Evolutionary conservation across 2,797 vertebrate genomes (phyloP).

Genomic region (Capromys pilorides): DNA sequence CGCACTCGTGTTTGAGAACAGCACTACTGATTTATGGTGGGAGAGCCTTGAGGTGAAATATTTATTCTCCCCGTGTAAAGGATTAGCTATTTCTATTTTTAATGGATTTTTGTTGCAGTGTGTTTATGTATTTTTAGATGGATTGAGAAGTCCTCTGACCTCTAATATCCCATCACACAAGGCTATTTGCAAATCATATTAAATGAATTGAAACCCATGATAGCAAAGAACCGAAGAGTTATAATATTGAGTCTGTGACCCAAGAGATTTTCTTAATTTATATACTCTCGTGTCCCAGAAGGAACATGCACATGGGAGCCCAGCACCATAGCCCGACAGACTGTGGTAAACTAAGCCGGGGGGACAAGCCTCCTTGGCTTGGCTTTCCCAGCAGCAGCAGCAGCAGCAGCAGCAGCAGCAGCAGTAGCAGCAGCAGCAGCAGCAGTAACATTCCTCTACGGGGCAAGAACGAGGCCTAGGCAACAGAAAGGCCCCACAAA

Average conservation of each 20-base stretch:
- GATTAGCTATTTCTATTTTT: constrained; percentile 82
- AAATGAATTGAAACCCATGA: constrained; percentile 70
- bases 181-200: constrained; percentile 61
- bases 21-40: constrained; percentile 73
- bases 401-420: no score
- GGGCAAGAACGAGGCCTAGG: neutral
- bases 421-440: neutral
- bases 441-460: no score
- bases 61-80: constrained; percentile 78
- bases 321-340: neutral
- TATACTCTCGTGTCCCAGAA: constrained; percentile 32
- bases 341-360: neutral
- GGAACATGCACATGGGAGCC: constrained; percentile 34
- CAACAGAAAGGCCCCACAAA: neutral
- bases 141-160: constrained; percentile 70
- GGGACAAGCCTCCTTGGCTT: neutral
- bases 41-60: constrained; percentile 74
- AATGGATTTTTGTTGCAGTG: constrained; percentile 78
- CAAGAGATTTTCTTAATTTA: constrained; percentile 65
- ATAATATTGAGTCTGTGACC: constrained; percentile 64
- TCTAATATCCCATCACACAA: constrained; percentile 69
- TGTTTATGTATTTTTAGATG: constrained; percentile 77
- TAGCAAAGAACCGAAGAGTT: constrained; percentile 69
- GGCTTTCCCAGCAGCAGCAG: neutral
- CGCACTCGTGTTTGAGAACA: constrained; percentile 67